These are phyloP conservation scores for Eptatretus burgeri DNA, from an alignment of 2,113 vertebrate species.

Conservation along the genomic window DNA sequence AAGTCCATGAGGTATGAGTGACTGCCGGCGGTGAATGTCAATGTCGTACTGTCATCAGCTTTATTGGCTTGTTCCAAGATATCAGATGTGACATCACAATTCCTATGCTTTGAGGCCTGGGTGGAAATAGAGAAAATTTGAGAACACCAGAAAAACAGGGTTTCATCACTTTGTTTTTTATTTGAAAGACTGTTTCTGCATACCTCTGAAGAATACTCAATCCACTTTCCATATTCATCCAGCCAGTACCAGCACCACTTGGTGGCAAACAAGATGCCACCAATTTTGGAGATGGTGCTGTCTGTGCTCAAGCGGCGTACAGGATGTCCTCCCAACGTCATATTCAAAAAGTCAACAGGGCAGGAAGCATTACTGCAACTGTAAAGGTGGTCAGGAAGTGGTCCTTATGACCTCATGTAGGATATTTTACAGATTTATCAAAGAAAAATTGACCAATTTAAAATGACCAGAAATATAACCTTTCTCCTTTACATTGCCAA, in stretches of 20 bases:
- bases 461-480: not conserved
- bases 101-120: not conserved
- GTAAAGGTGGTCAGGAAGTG: not conserved
- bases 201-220: conserved; percentile 19
- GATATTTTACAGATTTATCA: not conserved
- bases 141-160: not conserved
- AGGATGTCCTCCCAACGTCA: conserved; percentile 11
- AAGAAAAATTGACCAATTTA: not conserved
- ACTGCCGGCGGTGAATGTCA: conserved; percentile 7
- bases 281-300: conserved; percentile 16
- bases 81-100: conserved; percentile 1
- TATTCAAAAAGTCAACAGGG: conserved; percentile 15
- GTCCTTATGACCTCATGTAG: not conserved
- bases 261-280: conserved; percentile 18
- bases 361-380: conserved; percentile 10
- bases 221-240: conserved; percentile 17
- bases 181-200: conserved; percentile 9
- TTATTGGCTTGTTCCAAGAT: conserved; percentile 7
- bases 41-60: not conserved
- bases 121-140: not conserved
- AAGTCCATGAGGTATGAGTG: conserved; percentile 1
- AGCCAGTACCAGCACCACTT: conserved; percentile 23
- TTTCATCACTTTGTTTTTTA: not conserved
- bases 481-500: not conserved
- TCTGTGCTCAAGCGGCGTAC: conserved; percentile 20